A percentile compares a stretch with the other conserved stretches of the same genome.
These are phyloP conservation scores for Plebejus anna DNA, from an alignment of 2,888 invertebrate genomes.

Conservation along the genomic window DNA sequence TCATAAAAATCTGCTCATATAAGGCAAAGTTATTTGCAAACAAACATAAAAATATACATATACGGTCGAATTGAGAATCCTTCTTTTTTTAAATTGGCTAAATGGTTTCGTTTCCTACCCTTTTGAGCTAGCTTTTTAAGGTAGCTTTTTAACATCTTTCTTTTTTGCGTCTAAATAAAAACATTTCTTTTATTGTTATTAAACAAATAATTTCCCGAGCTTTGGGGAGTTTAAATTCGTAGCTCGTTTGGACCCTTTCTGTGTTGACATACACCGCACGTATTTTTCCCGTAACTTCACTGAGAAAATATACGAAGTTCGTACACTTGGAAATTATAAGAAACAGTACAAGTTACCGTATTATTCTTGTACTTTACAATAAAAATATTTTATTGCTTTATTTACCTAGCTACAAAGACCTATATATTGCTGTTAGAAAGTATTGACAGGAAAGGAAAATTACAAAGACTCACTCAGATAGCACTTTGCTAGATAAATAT, in stretches of 20 bases:
- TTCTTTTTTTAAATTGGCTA: too few species aligned
- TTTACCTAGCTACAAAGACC: background rate
- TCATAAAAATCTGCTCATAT: too few species aligned
- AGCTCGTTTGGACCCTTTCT: conserved; percentile 42
- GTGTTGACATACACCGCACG: conserved; percentile 46
- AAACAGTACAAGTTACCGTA: conserved; percentile 39
- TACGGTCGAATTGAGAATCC: too few species aligned
- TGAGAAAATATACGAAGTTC: conserved; percentile 44
- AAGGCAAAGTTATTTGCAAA: too few species aligned
- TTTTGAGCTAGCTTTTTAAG: too few species aligned
- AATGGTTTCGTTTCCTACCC: too few species aligned
- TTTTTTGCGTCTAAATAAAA: background rate
- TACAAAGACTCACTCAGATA: background rate
- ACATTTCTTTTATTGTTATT: background rate
- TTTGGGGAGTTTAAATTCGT: conserved; percentile 38
- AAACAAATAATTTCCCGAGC: conserved; percentile 17
- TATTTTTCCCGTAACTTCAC: conserved; percentile 47
- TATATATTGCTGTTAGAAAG: background rate
- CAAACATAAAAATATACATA: too few species aligned
- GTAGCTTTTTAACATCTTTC: background rate
- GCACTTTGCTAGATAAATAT: background rate
- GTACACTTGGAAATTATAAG: conserved; percentile 42
- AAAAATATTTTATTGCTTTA: background rate
- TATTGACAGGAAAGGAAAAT: background rate
- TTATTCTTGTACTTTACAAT: conserved; percentile 35